phyloP scores from a whole-genome alignment of 2,113 vertebrate species.

The Caretta caretta region DNA sequence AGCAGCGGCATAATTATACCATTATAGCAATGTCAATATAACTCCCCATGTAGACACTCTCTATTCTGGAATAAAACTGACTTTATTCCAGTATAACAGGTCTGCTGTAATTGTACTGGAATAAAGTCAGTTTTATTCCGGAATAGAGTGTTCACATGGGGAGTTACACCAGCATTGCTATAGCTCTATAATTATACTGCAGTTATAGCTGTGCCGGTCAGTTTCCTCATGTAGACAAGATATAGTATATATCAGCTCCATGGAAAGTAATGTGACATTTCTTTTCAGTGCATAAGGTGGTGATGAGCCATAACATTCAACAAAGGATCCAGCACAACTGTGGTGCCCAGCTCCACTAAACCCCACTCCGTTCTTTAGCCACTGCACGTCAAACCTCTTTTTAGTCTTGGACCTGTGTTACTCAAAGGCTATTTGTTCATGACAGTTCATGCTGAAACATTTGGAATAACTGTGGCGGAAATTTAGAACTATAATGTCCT shows the following conservation, averaged over 20 bases:
- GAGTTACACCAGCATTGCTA: neutral
- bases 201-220: neutral
- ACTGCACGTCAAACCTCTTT: neutral
- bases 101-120: neutral
- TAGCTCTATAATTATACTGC: neutral
- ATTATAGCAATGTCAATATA: neutral
- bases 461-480: neutral
- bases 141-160: neutral
- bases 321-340: neutral
- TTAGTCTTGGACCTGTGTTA: neutral
- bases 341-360: neutral
- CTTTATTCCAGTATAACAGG: neutral
- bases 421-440: conserved; percentile 1
- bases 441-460: neutral
- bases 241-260: neutral
- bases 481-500: neutral
- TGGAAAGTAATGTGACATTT: neutral
- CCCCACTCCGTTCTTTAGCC: neutral
- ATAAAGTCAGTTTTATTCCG: neutral
- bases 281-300: neutral
- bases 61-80: neutral
- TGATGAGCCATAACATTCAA: neutral
- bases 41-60: neutral
- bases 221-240: neutral
- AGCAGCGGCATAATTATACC: neutral